A percentile compares a stretch with the other conserved stretches of the same genome.
phyloP scores from a whole-genome alignment of 1,140 invertebrate species.

The Euura lappo region DNA sequence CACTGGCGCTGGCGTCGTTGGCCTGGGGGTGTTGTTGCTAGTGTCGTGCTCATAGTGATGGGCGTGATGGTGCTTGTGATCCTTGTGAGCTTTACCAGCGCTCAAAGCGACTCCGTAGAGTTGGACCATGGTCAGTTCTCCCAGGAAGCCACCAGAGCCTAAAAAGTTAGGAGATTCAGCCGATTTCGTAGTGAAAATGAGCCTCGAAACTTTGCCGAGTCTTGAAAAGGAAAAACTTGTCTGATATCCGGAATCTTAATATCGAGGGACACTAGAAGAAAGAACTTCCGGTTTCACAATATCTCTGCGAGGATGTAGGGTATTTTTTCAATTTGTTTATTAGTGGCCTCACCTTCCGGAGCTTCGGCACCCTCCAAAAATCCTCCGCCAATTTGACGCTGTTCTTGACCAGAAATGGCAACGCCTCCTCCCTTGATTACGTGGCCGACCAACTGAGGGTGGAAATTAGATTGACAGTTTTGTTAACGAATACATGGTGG shows the following conservation, averaged over 20 bases:
- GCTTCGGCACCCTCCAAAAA: slow-evolving; percentile 64
- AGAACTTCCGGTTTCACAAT: too few relatives aligned
- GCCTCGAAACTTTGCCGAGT: too few relatives aligned
- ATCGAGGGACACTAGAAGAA: too few relatives aligned
- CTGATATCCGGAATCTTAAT: too few relatives aligned
- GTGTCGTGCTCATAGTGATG: slow-evolving; percentile 77
- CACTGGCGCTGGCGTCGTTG: slow-evolving; percentile 57
- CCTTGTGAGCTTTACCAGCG: slow-evolving; percentile 81
- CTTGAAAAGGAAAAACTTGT: too few relatives aligned
- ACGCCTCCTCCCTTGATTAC: slow-evolving; percentile 77
- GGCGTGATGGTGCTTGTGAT: slow-evolving; percentile 84
- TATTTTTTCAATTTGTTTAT: slow-evolving; percentile 1
- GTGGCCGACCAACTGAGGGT: slow-evolving; percentile 75
- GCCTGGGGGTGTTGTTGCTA: slow-evolving; percentile 64
- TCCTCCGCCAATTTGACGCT: slow-evolving; percentile 64
- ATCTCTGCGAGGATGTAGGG: too few relatives aligned
- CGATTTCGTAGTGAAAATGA: too few relatives aligned
- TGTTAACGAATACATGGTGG: not conserved
- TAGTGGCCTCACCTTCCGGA: slow-evolving; percentile 56
- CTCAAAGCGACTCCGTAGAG: slow-evolving; percentile 78
- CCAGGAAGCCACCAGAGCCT: slow-evolving; percentile 72
- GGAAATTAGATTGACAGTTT: slow-evolving; percentile 2
- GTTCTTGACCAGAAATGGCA: slow-evolving; percentile 75
- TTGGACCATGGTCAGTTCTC: slow-evolving; percentile 80
- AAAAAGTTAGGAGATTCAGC: slow-evolving; percentile 25